Percentiles rank a stretch among this genome's conserved stretches.
These are phyloP conservation scores for Lymantria monacha DNA, from an alignment of 2,888 invertebrate genomes.

Conservation along the genomic window DNA sequence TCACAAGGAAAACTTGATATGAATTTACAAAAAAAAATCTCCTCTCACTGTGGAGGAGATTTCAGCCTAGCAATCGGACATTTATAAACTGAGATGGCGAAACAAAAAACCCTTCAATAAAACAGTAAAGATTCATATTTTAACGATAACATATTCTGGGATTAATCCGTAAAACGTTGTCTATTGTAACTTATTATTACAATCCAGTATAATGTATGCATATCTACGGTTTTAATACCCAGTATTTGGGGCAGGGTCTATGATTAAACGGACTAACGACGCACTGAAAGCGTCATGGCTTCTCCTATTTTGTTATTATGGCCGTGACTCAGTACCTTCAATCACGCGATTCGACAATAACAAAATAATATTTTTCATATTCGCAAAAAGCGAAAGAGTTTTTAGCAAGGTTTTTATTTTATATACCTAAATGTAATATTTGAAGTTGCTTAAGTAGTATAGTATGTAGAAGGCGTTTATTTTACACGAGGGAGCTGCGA, in stretches of 20 bases:
- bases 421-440: slow-evolving; percentile 11
- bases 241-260: slow-evolving; percentile 19
- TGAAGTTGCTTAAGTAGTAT: slow-evolving; percentile 1
- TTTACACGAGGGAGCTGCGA: slow-evolving; percentile 7
- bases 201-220: slow-evolving; percentile 15
- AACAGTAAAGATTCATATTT: slow-evolving; percentile 8
- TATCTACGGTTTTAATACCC: slow-evolving; percentile 25
- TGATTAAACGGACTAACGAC: slow-evolving; percentile 22
- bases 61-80: too few species aligned
- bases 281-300: slow-evolving; percentile 15
- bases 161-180: slow-evolving; percentile 3
- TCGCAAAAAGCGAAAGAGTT: slow-evolving; percentile 30
- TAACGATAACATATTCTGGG: slow-evolving; percentile 13
- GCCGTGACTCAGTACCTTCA: slow-evolving; percentile 33
- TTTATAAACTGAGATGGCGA: too few species aligned
- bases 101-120: not conserved
- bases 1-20: too few species aligned
- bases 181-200: slow-evolving; percentile 30
- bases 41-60: too few species aligned
- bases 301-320: slow-evolving; percentile 34
- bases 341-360: slow-evolving; percentile 50
- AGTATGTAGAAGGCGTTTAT: slow-evolving; percentile 10
- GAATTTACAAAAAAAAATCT: too few species aligned
- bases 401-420: slow-evolving; percentile 18
- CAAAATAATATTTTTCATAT: slow-evolving; percentile 27